Percentiles rank a stretch among this genome's conserved stretches.
These are phyloP conservation scores for Potorous gilbertii DNA, from an alignment of 2,797 vertebrate genomes.

Conservation along the genomic window DNA sequence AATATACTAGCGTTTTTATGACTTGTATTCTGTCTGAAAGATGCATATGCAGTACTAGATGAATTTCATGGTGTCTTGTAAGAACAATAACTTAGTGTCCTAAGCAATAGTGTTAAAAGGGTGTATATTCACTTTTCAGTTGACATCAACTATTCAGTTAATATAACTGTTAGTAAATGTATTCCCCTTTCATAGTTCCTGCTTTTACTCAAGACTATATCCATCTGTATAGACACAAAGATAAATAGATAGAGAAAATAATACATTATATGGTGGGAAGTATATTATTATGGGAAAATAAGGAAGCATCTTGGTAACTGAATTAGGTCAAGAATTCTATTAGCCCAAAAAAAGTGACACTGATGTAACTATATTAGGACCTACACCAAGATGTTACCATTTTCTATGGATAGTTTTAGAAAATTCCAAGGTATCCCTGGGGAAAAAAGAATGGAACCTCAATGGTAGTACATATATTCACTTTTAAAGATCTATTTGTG, in stretches of 20 bases:
- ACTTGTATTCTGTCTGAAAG: slow-evolving; percentile 55
- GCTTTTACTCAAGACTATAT: neutral
- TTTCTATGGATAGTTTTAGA: neutral
- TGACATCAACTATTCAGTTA: neutral
- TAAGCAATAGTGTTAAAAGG: neutral
- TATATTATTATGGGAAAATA: neutral
- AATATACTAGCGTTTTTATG: slow-evolving; percentile 57
- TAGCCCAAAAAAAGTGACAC: neutral
- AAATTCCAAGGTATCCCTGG: neutral
- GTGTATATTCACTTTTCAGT: neutral
- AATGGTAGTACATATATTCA: neutral
- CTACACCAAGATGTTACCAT: neutral
- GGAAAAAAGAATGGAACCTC: neutral
- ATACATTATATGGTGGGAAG: neutral
- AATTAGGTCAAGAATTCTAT: neutral
- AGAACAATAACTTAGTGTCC: neutral
- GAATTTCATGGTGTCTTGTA: neutral
- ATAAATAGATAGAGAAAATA: neutral
- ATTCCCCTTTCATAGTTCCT: neutral
- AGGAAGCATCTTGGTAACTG: neutral
- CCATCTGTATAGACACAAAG: neutral
- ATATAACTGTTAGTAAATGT: neutral
- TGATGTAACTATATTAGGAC: neutral
- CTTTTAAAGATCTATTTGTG: neutral
- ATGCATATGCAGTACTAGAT: neutral